These are phyloP conservation scores for Phalacrocorax aristotelis DNA, from an alignment of 2,113 vertebrate species.

Conservation along the genomic window DNA sequence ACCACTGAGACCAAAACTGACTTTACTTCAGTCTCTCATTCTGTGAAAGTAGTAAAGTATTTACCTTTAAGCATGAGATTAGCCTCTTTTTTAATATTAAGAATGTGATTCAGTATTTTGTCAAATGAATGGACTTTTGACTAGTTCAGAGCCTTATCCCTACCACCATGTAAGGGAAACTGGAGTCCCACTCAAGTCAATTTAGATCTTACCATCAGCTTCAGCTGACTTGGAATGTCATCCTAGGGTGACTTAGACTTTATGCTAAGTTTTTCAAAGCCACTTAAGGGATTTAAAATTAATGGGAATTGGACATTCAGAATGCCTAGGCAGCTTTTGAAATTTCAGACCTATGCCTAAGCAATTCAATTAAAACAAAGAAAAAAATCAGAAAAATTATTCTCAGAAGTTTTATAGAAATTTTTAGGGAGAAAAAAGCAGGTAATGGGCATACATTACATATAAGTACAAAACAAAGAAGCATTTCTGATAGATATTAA, in stretches of 20 bases:
- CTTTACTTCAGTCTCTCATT: neutral
- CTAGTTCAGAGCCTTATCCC: neutral
- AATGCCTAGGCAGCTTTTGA: neutral
- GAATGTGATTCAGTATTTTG: neutral
- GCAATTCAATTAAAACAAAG: neutral
- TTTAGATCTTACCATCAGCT: neutral
- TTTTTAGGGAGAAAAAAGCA: neutral
- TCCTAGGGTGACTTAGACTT: neutral
- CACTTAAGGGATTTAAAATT: neutral
- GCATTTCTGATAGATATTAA: neutral
- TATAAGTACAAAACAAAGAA: neutral
- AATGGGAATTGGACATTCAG: neutral
- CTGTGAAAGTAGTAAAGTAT: neutral
- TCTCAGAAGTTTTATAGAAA: neutral
- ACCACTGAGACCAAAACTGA: neutral
- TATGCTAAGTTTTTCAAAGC: neutral
- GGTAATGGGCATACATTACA: neutral
- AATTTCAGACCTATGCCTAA: neutral
- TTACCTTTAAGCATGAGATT: neutral
- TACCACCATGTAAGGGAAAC: neutral
- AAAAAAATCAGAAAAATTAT: neutral
- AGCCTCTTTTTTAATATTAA: neutral
- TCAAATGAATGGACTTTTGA: neutral
- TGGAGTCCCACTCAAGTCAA: neutral
- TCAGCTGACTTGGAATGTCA: neutral